A percentile compares a stretch with the other conserved stretches of the same genome.
Conservation (phyloP, 2,888 invertebrate genomes). For the Eupithecia tripunctaria region DNA sequence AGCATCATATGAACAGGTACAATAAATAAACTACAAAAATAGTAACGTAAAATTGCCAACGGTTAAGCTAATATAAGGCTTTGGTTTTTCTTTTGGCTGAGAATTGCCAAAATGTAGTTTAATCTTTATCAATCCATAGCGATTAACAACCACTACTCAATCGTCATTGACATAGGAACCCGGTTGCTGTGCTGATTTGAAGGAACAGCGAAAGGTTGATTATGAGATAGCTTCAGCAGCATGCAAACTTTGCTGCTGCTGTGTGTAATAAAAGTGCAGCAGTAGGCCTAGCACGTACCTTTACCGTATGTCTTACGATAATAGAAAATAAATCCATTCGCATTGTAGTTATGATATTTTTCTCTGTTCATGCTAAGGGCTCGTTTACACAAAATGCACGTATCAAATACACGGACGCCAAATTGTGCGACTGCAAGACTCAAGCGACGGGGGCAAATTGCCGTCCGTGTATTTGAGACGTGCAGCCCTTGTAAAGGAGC, state of each 20-base stretch:
- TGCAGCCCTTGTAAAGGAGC: too few relatives aligned
- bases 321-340: neutral
- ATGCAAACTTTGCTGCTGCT: too few relatives aligned
- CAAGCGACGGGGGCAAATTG: too few relatives aligned
- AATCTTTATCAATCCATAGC: slow-evolving; percentile 30
- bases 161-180: slow-evolving; percentile 10
- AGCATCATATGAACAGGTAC: neutral
- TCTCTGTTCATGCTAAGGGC: neutral
- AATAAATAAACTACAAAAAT: slow-evolving; percentile 16
- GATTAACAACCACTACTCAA: slow-evolving; percentile 6
- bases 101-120: slow-evolving; percentile 23
- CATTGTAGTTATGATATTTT: neutral
- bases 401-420: too few relatives aligned
- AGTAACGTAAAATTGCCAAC: slow-evolving; percentile 44
- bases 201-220: neutral
- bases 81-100: slow-evolving; percentile 41
- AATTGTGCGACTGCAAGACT: too few relatives aligned
- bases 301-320: neutral
- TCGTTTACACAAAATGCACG: too few relatives aligned
- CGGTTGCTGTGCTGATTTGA: neutral
- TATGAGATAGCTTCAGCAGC: neutral
- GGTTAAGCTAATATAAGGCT: slow-evolving; percentile 54
- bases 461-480: too few relatives aligned
- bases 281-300: neutral
- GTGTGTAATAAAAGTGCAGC: neutral